phyloP scores from a whole-genome alignment of 2,113 vertebrate genomes.

The Melanocharis versteri region DNA sequence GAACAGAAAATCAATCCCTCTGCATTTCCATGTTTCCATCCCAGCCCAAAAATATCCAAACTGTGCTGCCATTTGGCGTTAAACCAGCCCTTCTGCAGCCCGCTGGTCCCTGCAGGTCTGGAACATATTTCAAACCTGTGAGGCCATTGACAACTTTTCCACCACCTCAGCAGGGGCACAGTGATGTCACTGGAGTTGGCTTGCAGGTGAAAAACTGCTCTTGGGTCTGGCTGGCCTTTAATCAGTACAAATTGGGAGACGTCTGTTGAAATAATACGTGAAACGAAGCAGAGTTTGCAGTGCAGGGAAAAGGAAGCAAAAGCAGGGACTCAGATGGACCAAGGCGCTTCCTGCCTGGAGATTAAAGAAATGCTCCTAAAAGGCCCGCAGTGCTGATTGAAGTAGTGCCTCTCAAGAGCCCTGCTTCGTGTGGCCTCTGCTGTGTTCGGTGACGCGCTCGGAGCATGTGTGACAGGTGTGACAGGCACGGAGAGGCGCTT shows the following conservation, averaged over 20 bases:
- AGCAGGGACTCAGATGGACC: background rate
- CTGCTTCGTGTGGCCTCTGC: background rate
- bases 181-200: background rate
- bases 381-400: background rate
- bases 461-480: no score
- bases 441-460: background rate
- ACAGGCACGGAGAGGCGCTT: background rate
- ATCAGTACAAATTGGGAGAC: background rate
- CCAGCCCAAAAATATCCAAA: background rate
- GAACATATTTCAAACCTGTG: background rate
- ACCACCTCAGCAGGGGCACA: background rate
- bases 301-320: background rate
- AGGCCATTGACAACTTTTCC: background rate
- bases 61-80: background rate
- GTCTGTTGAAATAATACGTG: rapidly evolving
- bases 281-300: background rate
- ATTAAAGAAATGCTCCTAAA: background rate
- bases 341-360: background rate
- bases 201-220: background rate
- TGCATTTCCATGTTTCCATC: background rate
- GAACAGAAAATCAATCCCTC: background rate
- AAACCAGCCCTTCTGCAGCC: background rate
- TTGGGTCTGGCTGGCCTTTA: background rate
- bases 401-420: background rate
- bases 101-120: background rate